Base-by-base conservation (phyloP, 35 echinoderm and acorn worm genomes). In the Diadema setosum region DNA sequence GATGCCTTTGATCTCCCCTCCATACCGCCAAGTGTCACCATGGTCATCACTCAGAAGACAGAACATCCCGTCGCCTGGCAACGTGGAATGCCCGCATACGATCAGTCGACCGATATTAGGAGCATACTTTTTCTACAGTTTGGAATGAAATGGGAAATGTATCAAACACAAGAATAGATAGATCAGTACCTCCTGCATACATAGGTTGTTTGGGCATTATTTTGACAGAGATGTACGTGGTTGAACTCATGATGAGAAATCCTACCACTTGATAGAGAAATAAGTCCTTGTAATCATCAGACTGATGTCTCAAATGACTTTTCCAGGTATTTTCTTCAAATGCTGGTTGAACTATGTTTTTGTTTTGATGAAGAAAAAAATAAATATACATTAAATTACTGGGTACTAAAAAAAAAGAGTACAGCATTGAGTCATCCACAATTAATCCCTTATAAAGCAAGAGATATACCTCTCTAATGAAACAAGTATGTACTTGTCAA, bases 11-110 rank as follows among this genome's bases (percentile, higher is more conserved):
- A 99, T 23, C 61, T 58, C 57, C 5, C 92, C 96, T 17, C 96
- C 96, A 60, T 87, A 92, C 21, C 86, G 34, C 96, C 96, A 99
- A 0, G 82, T 95, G 3, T 86, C 42, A 8, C 96, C 96, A 59
- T 94, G 89, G 23, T 99, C 89, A 87, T 99, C 96, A 80, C 96
- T 99, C 17, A 94, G 50, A 3, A 99, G 89, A 83, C 96, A 99
- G 40, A 94, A 99, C 50, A 94, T 48, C 5, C 96, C 96, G 59
- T 99, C 86, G 11, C 86, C 94, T 31, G 84, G 41, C 23, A 80
- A 58, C 1, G 74, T 91, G 15, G 92, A 85, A 81, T 99, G 96
- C 58, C 96, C 96, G 46, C 96, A 99, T 3, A 94, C 85, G 3
- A 99, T 89, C 40, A 99, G 81, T 42, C 96, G 37, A 41, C 87